Evolutionary conservation across 2,888 invertebrate species (phyloP).

Genomic region (Callyntrura sp.): DNA sequence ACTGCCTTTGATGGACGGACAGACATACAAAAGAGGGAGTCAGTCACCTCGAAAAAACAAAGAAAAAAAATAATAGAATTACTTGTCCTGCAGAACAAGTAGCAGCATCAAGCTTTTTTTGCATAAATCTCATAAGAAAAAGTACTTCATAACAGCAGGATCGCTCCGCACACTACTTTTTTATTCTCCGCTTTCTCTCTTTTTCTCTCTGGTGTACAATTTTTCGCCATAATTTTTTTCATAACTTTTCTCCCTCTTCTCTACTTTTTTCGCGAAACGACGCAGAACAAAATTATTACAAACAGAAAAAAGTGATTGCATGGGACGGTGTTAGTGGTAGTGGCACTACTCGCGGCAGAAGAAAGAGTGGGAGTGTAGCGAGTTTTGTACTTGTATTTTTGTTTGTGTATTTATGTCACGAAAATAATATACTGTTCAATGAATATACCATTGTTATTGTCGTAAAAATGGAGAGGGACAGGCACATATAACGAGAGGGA

Average conservation of each 20-base stretch:
- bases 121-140: slow-evolving; percentile 20
- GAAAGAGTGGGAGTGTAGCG: background rate
- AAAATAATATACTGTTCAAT: background rate
- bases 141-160: slow-evolving; percentile 36
- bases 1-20: slow-evolving; percentile 5
- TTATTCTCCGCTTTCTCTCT: background rate
- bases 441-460: slow-evolving; percentile 29
- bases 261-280: background rate
- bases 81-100: background rate
- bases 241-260: slow-evolving; percentile 24
- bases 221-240: slow-evolving; percentile 55
- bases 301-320: slow-evolving; percentile 42
- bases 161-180: slow-evolving; percentile 9
- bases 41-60: slow-evolving; percentile 10
- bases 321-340: slow-evolving; percentile 10
- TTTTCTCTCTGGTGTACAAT: slow-evolving; percentile 36
- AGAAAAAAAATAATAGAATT: background rate
- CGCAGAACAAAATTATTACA: slow-evolving; percentile 23
- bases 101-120: background rate
- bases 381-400: slow-evolving; percentile 40
- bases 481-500: background rate
- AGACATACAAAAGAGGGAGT: slow-evolving; percentile 1
- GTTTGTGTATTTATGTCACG: slow-evolving; percentile 1
- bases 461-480: slow-evolving; percentile 26
- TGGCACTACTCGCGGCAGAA: background rate